Evolutionary conservation across 1,140 invertebrate genomes (phyloP).

Genomic region (Trichomalopsis sarcophagae): DNA sequence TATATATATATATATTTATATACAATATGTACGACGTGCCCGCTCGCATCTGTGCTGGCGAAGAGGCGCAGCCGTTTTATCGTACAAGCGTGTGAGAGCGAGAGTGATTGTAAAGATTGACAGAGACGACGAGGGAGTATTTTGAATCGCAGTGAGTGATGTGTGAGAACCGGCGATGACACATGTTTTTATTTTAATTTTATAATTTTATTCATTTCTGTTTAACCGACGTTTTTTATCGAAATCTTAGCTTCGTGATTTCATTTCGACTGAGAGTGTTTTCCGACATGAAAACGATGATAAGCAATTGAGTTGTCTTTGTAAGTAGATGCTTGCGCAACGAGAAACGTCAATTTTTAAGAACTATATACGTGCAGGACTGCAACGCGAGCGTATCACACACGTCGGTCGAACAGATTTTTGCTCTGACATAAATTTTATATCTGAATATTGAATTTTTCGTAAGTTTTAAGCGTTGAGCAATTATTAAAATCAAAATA

Average conservation of each 20-base stretch:
- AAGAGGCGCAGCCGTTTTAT: not conserved
- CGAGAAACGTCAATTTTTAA: not conserved
- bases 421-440: not conserved
- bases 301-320: conserved; percentile 1
- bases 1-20: not conserved
- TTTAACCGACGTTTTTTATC: no score
- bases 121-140: no score
- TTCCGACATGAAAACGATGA: not conserved
- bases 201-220: not conserved
- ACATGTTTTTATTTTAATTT: no score
- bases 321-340: not conserved
- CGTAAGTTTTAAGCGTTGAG: not conserved
- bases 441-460: not conserved
- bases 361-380: not conserved
- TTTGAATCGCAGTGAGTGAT: no score
- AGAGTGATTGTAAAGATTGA: not conserved
- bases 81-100: not conserved
- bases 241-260: no score
- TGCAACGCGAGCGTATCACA: no score
- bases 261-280: no score
- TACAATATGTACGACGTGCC: not conserved
- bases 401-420: no score
- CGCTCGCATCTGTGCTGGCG: no score
- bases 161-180: no score
- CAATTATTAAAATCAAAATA: not conserved